Evolutionary conservation across 2,113 vertebrate species (phyloP).

Genomic region (Hepsetus odoe): DNA sequence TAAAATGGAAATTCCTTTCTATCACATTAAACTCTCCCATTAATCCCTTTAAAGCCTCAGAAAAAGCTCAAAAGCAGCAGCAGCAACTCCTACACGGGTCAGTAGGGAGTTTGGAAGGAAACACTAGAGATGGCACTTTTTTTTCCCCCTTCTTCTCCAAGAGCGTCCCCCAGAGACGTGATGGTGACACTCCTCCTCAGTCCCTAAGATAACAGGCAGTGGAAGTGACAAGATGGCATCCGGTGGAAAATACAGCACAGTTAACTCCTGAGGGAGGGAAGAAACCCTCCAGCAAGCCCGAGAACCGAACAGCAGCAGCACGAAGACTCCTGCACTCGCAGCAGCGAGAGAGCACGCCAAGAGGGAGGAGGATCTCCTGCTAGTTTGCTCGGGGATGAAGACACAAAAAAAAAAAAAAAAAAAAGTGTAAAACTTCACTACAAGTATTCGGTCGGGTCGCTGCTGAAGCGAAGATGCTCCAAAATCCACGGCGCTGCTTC

Average conservation of each 20-base stretch:
- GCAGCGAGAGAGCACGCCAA: background rate
- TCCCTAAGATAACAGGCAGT: slow-evolving; percentile 34
- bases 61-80: background rate
- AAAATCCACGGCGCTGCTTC: no score
- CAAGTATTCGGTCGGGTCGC: background rate
- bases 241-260: slow-evolving; percentile 17
- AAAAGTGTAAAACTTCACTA: background rate
- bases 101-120: slow-evolving; percentile 31
- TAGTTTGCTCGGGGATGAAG: background rate
- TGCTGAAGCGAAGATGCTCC: no score
- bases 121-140: slow-evolving; percentile 31
- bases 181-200: slow-evolving; percentile 23
- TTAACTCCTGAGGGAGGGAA: slow-evolving; percentile 31
- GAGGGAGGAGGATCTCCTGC: slow-evolving; percentile 20
- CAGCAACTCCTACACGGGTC: background rate
- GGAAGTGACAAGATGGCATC: slow-evolving; percentile 42
- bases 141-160: background rate
- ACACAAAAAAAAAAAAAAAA: background rate
- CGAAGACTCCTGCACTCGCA: no score
- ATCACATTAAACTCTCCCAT: no score
- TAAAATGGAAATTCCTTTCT: no score
- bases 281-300: slow-evolving; percentile 16
- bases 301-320: background rate
- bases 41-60: background rate
- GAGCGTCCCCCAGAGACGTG: slow-evolving; percentile 20